phyloP scores from a whole-genome alignment of 2,888 invertebrate species.

The Noctuana brunneofusca region DNA sequence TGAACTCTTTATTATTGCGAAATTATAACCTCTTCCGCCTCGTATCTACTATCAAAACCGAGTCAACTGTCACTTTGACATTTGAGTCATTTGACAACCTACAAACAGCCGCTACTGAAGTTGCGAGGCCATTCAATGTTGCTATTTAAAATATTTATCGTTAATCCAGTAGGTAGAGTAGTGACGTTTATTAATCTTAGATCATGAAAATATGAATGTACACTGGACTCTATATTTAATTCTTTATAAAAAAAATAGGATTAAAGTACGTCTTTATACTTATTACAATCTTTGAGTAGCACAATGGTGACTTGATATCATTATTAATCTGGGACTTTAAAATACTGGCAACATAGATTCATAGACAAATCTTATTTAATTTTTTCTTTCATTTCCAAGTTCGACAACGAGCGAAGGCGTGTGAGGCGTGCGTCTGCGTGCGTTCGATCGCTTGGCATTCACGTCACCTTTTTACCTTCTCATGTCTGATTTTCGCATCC shows the following conservation, averaged over 20 bases:
- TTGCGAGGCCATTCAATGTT: too few species aligned
- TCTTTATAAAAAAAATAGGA: too few species aligned
- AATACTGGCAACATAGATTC: slow-evolving; percentile 35
- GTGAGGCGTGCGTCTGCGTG: too few species aligned
- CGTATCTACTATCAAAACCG: not conserved
- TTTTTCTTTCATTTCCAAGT: slow-evolving; percentile 66
- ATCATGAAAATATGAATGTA: too few species aligned
- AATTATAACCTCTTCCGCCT: slow-evolving; percentile 62
- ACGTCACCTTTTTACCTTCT: slow-evolving; percentile 77
- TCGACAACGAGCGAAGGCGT: slow-evolving; percentile 53
- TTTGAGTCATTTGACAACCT: not conserved
- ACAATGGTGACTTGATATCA: too few species aligned
- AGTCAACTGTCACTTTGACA: slow-evolving; percentile 5
- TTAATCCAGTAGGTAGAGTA: too few species aligned
- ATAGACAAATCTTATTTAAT: too few species aligned
- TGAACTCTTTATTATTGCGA: slow-evolving; percentile 52
- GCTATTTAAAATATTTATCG: too few species aligned
- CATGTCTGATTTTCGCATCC: slow-evolving; percentile 75
- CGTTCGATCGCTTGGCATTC: slow-evolving; percentile 78
- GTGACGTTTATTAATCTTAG: too few species aligned
- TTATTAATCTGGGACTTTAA: not conserved
- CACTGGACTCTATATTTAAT: too few species aligned
- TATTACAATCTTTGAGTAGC: too few species aligned
- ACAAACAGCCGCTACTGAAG: not conserved
- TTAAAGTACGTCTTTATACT: too few species aligned